Evolutionary conservation across 2,113 vertebrate genomes (phyloP), one percentile per base, ranked within the genome.

Genomic region (Zosterops borbonicus): DNA sequence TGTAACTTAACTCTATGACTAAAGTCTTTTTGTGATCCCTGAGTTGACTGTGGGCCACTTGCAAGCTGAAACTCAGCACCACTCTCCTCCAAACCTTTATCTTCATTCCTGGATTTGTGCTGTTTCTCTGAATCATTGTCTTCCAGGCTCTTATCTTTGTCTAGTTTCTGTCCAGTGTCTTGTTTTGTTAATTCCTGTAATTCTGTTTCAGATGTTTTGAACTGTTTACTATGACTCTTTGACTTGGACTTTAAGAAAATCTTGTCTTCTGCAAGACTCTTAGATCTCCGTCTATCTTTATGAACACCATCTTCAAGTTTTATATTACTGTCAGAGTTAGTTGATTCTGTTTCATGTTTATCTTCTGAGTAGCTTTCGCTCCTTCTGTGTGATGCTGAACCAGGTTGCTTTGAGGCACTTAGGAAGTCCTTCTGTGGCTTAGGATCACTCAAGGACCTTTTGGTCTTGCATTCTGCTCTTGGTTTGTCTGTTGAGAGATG

Each of bases 241-340:
- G 98, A 96, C 79, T 98, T 99, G 23, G 97, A 91, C 80, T 99
- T 99, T 19, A 98, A 97, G n/a, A 71, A 92, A 20, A 94, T 55
- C 52, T 96, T 98, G 35, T 98, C 98, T 84, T 99, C 99, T 6
- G 94, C 63, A 83, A 98, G 96, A 83, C 98, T 99, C 97, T 98
- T 99, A 39, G 98, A 97, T 95, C 98, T 98, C 86, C 98, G 98
- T 68, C 93, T 96, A 3, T 99, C 99, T 95, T 98, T 99, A 87
- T 98, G 96, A 85, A 97, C 83, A 62, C 96, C 97, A 4, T 99
- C 99, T 80, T 99, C 98, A 77, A 98, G 98, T 93, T 98, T 99
- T 71, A 95, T 97, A 79, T 75, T 96, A 67, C 93, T 46, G 9
- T 99, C 99, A n/a, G 96, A 81, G 9, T 94, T 98, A 12, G 96